Evolutionary conservation across 2,113 vertebrate genomes (phyloP).

Genomic region (Alethe diademata): DNA sequence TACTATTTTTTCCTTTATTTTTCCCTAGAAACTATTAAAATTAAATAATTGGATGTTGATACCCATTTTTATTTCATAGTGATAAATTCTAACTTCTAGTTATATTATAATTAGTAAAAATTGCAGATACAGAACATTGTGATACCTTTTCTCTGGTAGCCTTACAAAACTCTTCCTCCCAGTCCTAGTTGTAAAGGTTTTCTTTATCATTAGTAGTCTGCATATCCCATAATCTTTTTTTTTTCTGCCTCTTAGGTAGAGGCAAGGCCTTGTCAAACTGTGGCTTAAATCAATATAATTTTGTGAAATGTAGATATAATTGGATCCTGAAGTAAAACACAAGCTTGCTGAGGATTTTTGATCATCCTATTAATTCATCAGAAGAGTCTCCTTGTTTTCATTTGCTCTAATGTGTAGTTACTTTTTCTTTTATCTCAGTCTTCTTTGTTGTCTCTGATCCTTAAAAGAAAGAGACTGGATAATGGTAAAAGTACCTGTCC

Average conservation of each 20-base stretch:
- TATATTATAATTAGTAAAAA: not conserved
- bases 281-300: not conserved
- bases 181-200: not conserved
- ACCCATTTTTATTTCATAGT: not conserved
- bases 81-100: not conserved
- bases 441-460: not conserved
- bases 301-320: not conserved
- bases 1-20: not conserved
- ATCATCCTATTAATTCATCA: not conserved
- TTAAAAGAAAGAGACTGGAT: not conserved
- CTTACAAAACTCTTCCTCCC: not conserved
- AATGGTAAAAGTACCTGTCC: not conserved
- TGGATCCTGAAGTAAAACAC: not conserved
- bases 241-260: not conserved
- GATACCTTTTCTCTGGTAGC: not conserved
- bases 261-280: not conserved
- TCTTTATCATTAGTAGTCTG: not conserved
- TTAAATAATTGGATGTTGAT: not conserved
- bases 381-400: not conserved
- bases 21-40: not conserved
- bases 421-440: not conserved
- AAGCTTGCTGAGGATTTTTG: not conserved
- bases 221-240: not conserved
- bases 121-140: not conserved
- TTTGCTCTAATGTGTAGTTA: not conserved